These are phyloP conservation scores for Alitta virens DNA, from an alignment of 2,888 invertebrate species.

Conservation along the genomic window DNA sequence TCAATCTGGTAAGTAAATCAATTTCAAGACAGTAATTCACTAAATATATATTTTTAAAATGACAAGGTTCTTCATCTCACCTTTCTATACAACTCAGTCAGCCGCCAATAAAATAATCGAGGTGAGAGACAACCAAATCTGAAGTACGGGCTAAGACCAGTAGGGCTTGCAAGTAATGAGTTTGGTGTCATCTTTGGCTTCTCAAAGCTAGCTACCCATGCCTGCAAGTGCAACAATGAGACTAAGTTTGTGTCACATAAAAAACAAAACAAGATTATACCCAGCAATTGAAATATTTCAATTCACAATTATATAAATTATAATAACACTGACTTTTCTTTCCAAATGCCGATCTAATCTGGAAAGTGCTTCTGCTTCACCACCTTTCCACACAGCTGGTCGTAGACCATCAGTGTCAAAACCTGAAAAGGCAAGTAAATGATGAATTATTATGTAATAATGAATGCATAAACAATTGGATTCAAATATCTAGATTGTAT, in stretches of 20 bases:
- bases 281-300: too few species aligned
- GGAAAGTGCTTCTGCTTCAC: constrained; percentile 71
- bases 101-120: constrained; percentile 78
- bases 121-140: constrained; percentile 84
- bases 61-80: constrained; percentile 43
- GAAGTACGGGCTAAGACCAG: constrained; percentile 81
- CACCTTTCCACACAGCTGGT: constrained; percentile 76
- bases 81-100: constrained; percentile 67
- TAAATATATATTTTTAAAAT: too few species aligned
- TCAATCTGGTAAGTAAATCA: too few species aligned
- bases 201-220: constrained; percentile 87
- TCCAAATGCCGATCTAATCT: constrained; percentile 66
- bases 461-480: too few species aligned
- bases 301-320: too few species aligned
- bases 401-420: constrained; percentile 74
- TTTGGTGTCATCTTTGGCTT: constrained; percentile 86
- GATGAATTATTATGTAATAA: too few species aligned
- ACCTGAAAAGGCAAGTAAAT: constrained; percentile 58
- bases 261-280: too few species aligned
- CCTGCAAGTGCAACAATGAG: constrained; percentile 59
- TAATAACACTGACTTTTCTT: constrained; percentile 45
- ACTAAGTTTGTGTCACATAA: too few species aligned
- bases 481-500: too few species aligned
- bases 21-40: too few species aligned
- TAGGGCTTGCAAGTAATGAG: constrained; percentile 77